Conservation (phyloP, 2,797 vertebrate genomes). For the Monodelphis domestica region DNA sequence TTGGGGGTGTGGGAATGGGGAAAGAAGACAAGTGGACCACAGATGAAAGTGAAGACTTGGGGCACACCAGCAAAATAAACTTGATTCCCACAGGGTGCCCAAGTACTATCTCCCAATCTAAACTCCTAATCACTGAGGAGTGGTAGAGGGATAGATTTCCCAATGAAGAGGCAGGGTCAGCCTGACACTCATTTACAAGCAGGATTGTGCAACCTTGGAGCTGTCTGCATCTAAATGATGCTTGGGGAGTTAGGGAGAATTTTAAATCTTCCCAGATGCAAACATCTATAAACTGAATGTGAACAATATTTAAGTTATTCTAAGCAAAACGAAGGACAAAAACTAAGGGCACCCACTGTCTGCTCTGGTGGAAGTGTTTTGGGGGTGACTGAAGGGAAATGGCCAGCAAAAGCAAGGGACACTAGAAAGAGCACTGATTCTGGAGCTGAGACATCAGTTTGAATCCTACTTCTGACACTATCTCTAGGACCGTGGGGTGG, state of each 20-base stretch:
- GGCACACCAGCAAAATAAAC: constrained; percentile 45
- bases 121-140: constrained; percentile 1
- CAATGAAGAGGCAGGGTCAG: constrained; percentile 78
- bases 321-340: constrained; percentile 29
- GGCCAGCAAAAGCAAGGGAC: not conserved
- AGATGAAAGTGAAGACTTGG: constrained; percentile 65
- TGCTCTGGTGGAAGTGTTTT: not conserved
- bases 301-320: constrained; percentile 46
- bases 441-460: not conserved
- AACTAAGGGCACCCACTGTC: not conserved
- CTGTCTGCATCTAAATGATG: constrained; percentile 78
- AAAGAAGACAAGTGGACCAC: constrained; percentile 43
- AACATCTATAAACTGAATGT: constrained; percentile 60
- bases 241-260: constrained; percentile 75
- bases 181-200: constrained; percentile 75
- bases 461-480: not conserved
- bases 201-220: constrained; percentile 79
- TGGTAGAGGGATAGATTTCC: constrained; percentile 76
- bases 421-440: not conserved
- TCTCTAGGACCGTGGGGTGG: not conserved
- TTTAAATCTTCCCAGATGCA: constrained; percentile 74
- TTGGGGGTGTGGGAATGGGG: constrained; percentile 71
- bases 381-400: not conserved
- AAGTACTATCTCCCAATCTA: constrained; percentile 72
- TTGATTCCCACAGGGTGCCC: constrained; percentile 61